phyloP scores from a whole-genome alignment of 2,888 invertebrate genomes.

The Taenaris catops region DNA sequence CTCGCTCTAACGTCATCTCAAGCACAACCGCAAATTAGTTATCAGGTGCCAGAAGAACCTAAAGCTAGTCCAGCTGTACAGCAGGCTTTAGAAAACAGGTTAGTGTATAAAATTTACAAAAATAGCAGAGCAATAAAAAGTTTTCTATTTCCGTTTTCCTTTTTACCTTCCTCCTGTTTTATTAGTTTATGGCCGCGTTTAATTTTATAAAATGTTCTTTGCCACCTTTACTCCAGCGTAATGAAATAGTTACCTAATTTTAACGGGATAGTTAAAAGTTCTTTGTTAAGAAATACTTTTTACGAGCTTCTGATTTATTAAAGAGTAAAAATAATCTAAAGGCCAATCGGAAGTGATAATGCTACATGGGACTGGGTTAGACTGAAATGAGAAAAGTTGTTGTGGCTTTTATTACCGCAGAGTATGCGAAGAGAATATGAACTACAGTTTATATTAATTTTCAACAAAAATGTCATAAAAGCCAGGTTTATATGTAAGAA shows the following conservation, averaged over 20 bases:
- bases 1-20: slow-evolving; percentile 83
- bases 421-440: too few relatives aligned
- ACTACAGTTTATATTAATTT: too few relatives aligned
- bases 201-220: slow-evolving; percentile 7
- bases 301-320: too few relatives aligned
- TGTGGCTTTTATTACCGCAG: slow-evolving; percentile 2
- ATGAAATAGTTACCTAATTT: slow-evolving; percentile 3
- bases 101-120: slow-evolving; percentile 34
- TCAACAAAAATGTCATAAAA: too few relatives aligned
- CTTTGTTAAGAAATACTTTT: too few relatives aligned
- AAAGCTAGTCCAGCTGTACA: slow-evolving; percentile 30
- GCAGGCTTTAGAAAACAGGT: slow-evolving; percentile 50
- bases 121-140: slow-evolving; percentile 17
- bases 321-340: too few relatives aligned
- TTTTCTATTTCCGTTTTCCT: slow-evolving; percentile 24
- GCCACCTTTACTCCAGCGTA: not conserved
- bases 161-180: slow-evolving; percentile 28
- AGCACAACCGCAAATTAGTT: slow-evolving; percentile 37
- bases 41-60: slow-evolving; percentile 35
- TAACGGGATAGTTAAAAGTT: too few relatives aligned
- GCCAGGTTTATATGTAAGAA: too few relatives aligned
- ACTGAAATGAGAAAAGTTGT: slow-evolving; percentile 14
- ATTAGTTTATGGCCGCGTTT: slow-evolving; percentile 8
- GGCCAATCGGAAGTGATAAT: not conserved
- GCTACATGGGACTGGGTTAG: not conserved